Evolutionary conservation across 2,888 invertebrate species (phyloP), one percentile per base, ranked within the genome.

Genomic region (Apeira syringaria): DNA sequence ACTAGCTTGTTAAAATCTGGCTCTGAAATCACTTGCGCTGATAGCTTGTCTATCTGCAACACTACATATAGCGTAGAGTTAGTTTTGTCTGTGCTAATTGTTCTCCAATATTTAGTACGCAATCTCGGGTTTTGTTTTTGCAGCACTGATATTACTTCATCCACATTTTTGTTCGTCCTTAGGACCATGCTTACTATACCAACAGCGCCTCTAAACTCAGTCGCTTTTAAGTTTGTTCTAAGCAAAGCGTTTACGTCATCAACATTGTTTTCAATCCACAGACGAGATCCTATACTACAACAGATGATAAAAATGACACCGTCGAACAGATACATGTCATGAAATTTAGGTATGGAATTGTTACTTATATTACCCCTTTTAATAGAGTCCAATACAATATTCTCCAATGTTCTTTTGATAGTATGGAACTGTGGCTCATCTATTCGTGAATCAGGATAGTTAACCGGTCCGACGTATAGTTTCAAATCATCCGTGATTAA

Each of bases 251-350:
- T 82, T 0, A 84, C 62, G 2, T 43, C 25, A 1, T 46, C 17
- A 3, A 87, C 52, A 1, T 61, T 56, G 0, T 65, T 45, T 39
- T 83, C 81, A 1, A 86, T 71, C 80, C 85, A 86, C 1, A 53
- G 24, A 9, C 77, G 70, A 0, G 87, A 72, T 1, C 41, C 11
- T 54, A 74, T 69, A 36, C 78, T 67, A 3, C 74, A 70, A 24
- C 86, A 85, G 5, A 88, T 87, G 1, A 86, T 69, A 39, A 88
- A 88, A 5, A 87, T 85, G 0, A 86, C 86, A 1, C 88, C 88
- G 33, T 88, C 88, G 35, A 86, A 86, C 11, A 87, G 47, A 38
- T 88, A 87, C 47, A 87, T 74, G 22, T 88, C 87, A 34, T 86
- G 81, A 22, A 82, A 75, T 50, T 71, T 80, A 0, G 86, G 87